Evolutionary conservation across 2,888 invertebrate species (phyloP).

Genomic region (Tanytarsus gracilentus): DNA sequence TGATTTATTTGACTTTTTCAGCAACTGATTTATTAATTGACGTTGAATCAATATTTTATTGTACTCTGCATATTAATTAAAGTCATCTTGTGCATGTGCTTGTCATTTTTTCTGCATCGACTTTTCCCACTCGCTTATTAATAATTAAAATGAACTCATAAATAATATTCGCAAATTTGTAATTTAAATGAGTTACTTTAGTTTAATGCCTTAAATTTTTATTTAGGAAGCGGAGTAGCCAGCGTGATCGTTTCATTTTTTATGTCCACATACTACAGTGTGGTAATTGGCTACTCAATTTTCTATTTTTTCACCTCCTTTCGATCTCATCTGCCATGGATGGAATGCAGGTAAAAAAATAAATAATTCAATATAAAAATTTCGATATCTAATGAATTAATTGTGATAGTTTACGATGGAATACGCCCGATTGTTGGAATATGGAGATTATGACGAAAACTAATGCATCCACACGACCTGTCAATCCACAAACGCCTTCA

Average conservation of each 20-base stretch:
- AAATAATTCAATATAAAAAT: too few species aligned
- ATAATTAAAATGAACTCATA: too few species aligned
- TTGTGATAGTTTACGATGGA: slow-evolving; percentile 46
- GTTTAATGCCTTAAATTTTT: too few species aligned
- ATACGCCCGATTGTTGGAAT: slow-evolving; percentile 75
- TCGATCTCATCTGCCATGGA: slow-evolving; percentile 81
- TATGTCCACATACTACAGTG: slow-evolving; percentile 92
- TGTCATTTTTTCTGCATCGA: too few species aligned
- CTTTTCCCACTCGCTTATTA: too few species aligned
- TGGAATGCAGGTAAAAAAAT: slow-evolving; percentile 51
- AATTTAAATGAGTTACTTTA: slow-evolving; percentile 32
- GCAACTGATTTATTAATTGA: too few species aligned
- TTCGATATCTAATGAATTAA: too few species aligned
- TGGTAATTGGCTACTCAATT: slow-evolving; percentile 88
- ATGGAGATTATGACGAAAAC: slow-evolving; percentile 46
- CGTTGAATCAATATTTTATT: too few species aligned
- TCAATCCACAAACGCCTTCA: slow-evolving; percentile 70
- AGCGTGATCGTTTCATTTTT: slow-evolving; percentile 90
- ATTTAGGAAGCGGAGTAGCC: slow-evolving; percentile 85
- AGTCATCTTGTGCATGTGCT: too few species aligned
- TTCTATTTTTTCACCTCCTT: slow-evolving; percentile 90
- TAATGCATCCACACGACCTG: slow-evolving; percentile 59
- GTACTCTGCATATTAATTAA: too few species aligned
- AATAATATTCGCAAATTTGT: not conserved
- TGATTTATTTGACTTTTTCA: too few species aligned